These are phyloP conservation scores for Corydoras maculifer DNA, from an alignment of 2,113 vertebrate genomes.

Conservation along the genomic window DNA sequence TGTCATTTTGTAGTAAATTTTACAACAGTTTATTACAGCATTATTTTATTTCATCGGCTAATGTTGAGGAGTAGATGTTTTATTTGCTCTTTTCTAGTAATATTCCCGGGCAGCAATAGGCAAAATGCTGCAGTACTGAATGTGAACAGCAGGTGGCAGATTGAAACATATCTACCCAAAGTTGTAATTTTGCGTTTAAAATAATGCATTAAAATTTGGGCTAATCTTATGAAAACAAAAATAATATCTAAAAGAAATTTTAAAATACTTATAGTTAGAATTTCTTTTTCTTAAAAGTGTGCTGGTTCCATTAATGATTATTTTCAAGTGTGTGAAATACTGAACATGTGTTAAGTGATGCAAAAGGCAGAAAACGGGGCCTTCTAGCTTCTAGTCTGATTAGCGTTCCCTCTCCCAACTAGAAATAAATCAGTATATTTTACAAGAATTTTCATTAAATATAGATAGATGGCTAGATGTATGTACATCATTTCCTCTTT, in stretches of 20 bases:
- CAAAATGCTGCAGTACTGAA: constrained; percentile 1
- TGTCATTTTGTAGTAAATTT: no score
- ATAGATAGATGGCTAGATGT: constrained; percentile 3
- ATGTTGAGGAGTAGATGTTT: no score
- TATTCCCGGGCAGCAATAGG: no score
- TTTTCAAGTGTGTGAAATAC: no score
- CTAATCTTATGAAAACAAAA: neutral
- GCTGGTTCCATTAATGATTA: no score
- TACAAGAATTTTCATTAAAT: neutral
- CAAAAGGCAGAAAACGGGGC: no score
- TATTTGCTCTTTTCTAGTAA: no score
- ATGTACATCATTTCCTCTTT: constrained; percentile 10
- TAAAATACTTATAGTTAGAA: no score
- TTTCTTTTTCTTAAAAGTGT: neutral
- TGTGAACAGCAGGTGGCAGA: constrained; percentile 38
- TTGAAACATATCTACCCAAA: neutral
- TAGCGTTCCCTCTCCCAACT: neutral
- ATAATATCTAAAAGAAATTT: no score
- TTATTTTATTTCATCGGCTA: no score
- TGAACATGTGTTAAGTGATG: no score
- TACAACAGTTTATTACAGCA: no score
- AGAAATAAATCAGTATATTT: neutral
- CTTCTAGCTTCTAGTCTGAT: neutral
- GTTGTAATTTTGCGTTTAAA: neutral
- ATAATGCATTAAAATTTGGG: neutral